Conservation (phyloP, 2,888 invertebrate genomes). For the Pedicia rivosa region DNA sequence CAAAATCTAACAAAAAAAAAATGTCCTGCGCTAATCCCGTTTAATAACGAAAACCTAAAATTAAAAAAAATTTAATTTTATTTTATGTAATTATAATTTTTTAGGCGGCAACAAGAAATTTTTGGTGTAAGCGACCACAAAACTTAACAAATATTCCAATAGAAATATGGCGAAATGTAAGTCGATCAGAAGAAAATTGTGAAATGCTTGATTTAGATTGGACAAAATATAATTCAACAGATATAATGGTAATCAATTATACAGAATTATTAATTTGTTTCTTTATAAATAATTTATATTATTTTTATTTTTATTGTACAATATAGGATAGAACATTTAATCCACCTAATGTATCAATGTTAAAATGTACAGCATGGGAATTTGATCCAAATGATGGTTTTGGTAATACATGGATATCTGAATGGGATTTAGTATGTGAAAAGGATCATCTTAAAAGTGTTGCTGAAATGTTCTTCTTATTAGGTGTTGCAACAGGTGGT, state of each 20-base stretch:
- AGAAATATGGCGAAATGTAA: slow-evolving; percentile 47
- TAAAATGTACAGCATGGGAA: slow-evolving; percentile 43
- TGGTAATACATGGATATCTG: slow-evolving; percentile 54
- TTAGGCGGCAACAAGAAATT: slow-evolving; percentile 44
- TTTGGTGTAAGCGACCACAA: slow-evolving; percentile 51
- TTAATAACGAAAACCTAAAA: too few species aligned
- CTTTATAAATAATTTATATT: neutral
- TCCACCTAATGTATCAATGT: slow-evolving; percentile 28
- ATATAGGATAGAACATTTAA: neutral
- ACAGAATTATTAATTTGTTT: slow-evolving; percentile 8
- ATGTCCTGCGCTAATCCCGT: too few species aligned
- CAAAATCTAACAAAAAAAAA: too few species aligned
- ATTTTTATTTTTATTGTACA: neutral
- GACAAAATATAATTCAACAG: slow-evolving; percentile 19
- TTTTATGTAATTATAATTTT: too few species aligned
- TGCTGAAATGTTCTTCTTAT: slow-evolving; percentile 60
- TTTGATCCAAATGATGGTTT: slow-evolving; percentile 35
- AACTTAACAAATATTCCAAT: slow-evolving; percentile 37
- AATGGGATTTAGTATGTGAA: slow-evolving; percentile 60
- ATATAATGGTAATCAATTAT: slow-evolving; percentile 19
- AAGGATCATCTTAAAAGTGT: slow-evolving; percentile 48
- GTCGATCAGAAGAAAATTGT: slow-evolving; percentile 44
- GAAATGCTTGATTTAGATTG: slow-evolving; percentile 35
- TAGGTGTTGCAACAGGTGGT: slow-evolving; percentile 62
- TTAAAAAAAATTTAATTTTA: too few species aligned